Base-by-base conservation (phyloP, 1,140 invertebrate genomes). In the Schlechtendalia chinensis region DNA sequence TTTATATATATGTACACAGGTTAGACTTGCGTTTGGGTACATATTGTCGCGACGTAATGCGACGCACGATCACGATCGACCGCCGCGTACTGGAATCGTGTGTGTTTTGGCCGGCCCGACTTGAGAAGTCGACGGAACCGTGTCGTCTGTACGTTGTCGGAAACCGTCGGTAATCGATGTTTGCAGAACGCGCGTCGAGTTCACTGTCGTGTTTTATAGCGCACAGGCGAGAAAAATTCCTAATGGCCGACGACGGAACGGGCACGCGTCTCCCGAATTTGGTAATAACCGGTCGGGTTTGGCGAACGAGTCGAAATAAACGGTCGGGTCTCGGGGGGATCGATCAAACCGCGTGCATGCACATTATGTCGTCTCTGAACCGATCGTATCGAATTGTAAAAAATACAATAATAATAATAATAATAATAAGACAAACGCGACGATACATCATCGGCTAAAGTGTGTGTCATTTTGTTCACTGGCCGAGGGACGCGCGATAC, bases 251-350 rank as follows among this genome's bases (percentile, higher is more conserved):
- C 39, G 58, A 10, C 63, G 75, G 3, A 39, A 8, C 75, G 54
- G 75, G 75, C 75, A 79, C 75, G 75, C 39, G 75, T 79, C 75
- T 79, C 58, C 75, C 75, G 61, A 29, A 79, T 47, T 79, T 79
- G 56, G 75, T 61, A 79, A 63, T 27, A 63, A 61, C 75, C 45
- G 3, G 75, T 79, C 75, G 45, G n/a, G 58, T 61, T 79, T 79
- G 75, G 58, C 50, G 63, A 79, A 79, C 75, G 58, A 79, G 75
- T 79, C 75, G 75, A 79, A 79, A 79, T 63, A 61, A 75, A 75
- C 54, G 58, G 14, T 63, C 10, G 39, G 45, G 54, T 72, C 69
- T 69, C 67, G 27, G 27, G 53, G 72, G 29, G 59, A 75, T 59
- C 56, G 54, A 75, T 75, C 56, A 75, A 75, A 75, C 56, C 14